phyloP scores from a whole-genome alignment of 2,888 invertebrate species.

The Timandra comae region DNA sequence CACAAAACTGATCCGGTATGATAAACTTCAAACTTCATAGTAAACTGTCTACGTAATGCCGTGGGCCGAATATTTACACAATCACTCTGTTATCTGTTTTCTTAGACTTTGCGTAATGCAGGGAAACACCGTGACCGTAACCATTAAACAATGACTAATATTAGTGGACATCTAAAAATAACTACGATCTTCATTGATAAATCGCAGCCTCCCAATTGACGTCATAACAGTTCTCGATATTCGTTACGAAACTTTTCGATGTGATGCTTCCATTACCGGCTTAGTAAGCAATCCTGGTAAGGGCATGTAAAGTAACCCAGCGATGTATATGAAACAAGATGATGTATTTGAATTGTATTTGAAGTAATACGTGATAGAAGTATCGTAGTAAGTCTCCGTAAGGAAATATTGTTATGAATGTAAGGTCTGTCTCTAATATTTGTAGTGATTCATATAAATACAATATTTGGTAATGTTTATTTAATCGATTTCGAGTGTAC shows the following conservation, averaged over 20 bases:
- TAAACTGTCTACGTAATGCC: conserved; percentile 14
- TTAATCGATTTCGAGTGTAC: no score
- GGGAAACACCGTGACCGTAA: conserved; percentile 36
- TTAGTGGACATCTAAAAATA: conserved; percentile 13
- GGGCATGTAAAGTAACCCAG: conserved; percentile 3
- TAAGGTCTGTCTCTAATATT: no score
- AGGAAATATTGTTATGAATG: conserved; percentile 48
- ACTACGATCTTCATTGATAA: conserved; percentile 33
- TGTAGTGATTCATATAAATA: no score
- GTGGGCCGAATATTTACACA: conserved; percentile 2
- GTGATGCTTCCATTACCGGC: not conserved
- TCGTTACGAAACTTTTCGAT: no score
- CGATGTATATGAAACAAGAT: conserved; percentile 12
- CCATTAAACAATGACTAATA: conserved; percentile 23
- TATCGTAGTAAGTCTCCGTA: conserved; percentile 32
- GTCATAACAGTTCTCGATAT: conserved; percentile 21
- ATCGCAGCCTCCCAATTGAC: conserved; percentile 34
- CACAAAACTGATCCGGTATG: no score
- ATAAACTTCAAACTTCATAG: conserved; percentile 19
- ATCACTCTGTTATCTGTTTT: conserved; percentile 9
- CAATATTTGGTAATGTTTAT: no score
- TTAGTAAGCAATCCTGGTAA: not conserved
- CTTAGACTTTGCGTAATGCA: conserved; percentile 7
- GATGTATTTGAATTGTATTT: conserved; percentile 1
- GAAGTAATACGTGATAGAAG: conserved; percentile 22